Evolutionary conservation across 2,888 invertebrate species (phyloP).

Genomic region (Eilema griseolum): DNA sequence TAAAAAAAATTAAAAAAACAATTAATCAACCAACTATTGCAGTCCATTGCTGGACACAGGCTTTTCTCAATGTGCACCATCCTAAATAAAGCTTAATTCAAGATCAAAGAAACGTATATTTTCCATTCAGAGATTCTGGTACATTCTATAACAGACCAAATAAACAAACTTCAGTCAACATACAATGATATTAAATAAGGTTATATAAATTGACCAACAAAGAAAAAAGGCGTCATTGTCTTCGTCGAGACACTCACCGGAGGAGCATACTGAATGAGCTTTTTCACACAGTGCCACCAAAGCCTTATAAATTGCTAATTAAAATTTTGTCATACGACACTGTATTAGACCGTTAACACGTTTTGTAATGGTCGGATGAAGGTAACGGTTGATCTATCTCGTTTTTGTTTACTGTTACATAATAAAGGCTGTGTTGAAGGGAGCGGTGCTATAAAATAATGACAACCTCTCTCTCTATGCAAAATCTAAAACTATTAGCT

Average conservation of each 20-base stretch:
- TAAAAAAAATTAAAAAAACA: too few relatives aligned
- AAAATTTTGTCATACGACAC: constrained; percentile 44
- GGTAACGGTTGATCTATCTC: background rate
- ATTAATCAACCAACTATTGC: too few relatives aligned
- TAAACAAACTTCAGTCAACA: constrained; percentile 1
- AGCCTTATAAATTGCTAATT: constrained; percentile 58
- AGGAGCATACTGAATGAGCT: constrained; percentile 43
- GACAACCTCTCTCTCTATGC: background rate
- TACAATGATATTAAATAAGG: constrained; percentile 15
- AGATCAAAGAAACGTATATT: background rate
- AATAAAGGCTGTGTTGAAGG: background rate
- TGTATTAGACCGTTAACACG: constrained; percentile 20
- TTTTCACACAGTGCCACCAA: constrained; percentile 40
- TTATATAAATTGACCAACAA: constrained; percentile 35
- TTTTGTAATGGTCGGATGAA: background rate
- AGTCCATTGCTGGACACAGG: too few relatives aligned
- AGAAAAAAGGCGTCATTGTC: constrained; percentile 29
- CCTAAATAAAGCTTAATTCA: background rate
- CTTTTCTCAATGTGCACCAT: too few relatives aligned
- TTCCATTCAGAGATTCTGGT: background rate
- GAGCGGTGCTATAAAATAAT: background rate
- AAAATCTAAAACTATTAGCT: background rate
- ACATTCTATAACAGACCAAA: background rate
- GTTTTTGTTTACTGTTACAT: background rate
- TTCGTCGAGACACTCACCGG: constrained; percentile 2